A percentile compares a stretch with the other conserved stretches of the same genome.
Evolutionary conservation across 1,140 invertebrate genomes (phyloP).

Genomic region (Homarus americanus): DNA sequence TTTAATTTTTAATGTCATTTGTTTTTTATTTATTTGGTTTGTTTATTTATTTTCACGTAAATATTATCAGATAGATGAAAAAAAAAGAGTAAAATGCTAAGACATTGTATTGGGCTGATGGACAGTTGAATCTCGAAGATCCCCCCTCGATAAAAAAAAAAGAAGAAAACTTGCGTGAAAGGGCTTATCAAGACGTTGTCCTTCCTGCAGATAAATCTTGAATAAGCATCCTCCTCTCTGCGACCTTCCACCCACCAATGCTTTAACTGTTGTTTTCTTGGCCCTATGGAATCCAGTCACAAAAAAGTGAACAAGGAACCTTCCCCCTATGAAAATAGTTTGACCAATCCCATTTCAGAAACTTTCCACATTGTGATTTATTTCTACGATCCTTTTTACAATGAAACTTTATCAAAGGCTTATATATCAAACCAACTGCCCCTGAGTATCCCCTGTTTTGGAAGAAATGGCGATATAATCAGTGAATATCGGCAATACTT

Average conservation of each 20-base stretch:
- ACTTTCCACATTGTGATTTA: too few relatives aligned
- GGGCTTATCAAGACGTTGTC: slow-evolving; percentile 29
- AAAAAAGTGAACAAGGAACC: background rate
- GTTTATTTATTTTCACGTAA: slow-evolving; percentile 16
- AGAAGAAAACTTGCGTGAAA: background rate
- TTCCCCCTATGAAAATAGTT: too few relatives aligned
- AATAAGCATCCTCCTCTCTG: background rate
- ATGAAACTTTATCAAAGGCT: too few relatives aligned
- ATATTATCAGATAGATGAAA: too few relatives aligned
- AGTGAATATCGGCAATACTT: too few relatives aligned
- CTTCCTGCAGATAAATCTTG: background rate
- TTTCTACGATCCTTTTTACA: too few relatives aligned
- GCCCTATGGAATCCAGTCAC: background rate
- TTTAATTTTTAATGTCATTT: background rate
- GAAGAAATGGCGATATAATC: too few relatives aligned
- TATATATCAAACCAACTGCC: too few relatives aligned
- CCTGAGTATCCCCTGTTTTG: too few relatives aligned
- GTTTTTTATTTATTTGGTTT: background rate
- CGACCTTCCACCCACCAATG: background rate
- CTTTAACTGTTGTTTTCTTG: background rate
- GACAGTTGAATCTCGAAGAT: background rate
- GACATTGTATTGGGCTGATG: background rate
- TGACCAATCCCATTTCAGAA: too few relatives aligned
- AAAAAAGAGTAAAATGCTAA: background rate
- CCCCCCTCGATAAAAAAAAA: background rate